A percentile compares a stretch with the other conserved stretches of the same genome.
phyloP scores from a whole-genome alignment of 2,113 vertebrate genomes.

The Nothobranchius furzeri region DNA sequence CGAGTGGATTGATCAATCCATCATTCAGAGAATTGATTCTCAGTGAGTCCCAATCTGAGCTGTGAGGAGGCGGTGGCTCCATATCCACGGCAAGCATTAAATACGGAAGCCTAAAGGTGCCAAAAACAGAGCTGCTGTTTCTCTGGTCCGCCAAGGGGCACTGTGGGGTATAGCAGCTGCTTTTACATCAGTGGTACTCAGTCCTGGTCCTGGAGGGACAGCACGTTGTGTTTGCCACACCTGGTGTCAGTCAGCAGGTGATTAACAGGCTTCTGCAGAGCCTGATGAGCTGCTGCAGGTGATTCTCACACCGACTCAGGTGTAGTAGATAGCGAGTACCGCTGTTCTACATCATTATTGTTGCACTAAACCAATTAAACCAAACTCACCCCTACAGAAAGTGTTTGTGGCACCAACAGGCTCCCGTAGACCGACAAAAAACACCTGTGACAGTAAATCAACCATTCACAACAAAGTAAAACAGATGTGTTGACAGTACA shows the following conservation, averaged over 20 bases:
- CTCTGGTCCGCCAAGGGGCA: not conserved
- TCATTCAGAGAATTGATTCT: not conserved
- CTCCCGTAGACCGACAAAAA: slow-evolving; percentile 9
- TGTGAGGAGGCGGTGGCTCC: slow-evolving; percentile 24
- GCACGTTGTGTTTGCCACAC: no score
- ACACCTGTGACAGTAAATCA: not conserved
- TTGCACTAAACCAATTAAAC: no score
- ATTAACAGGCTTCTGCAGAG: no score
- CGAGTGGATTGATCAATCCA: not conserved
- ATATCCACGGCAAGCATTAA: not conserved
- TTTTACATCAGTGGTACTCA: not conserved
- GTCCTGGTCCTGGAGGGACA: no score
- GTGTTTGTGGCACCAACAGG: slow-evolving; percentile 7
- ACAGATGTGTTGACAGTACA: not conserved
- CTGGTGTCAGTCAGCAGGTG: no score
- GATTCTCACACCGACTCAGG: no score
- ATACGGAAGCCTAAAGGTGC: not conserved
- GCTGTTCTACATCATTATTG: no score
- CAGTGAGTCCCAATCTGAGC: slow-evolving; percentile 18
- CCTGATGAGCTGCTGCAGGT: no score
- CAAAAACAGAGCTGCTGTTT: not conserved
- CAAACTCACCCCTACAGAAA: no score
- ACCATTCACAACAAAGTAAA: not conserved
- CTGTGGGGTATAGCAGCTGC: not conserved
- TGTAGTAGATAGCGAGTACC: no score